Percentiles rank a stretch among this genome's conserved stretches.
These are phyloP conservation scores for Cnemophilus loriae DNA, from an alignment of 2,113 vertebrate species.

Conservation along the genomic window DNA sequence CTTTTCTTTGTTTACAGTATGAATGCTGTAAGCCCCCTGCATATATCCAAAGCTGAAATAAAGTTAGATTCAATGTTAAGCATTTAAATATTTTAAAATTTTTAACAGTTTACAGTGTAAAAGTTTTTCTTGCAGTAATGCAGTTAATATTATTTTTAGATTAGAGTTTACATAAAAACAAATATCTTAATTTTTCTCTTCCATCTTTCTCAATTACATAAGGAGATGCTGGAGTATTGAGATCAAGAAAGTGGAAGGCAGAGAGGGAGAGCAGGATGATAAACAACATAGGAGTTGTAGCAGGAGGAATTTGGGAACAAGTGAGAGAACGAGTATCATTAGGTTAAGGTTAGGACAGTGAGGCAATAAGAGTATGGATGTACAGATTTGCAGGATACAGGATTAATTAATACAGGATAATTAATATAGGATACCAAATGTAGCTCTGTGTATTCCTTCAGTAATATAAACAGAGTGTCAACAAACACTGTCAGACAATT, in stretches of 20 bases:
- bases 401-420: too few relatives aligned
- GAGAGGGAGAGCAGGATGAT: neutral
- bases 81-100: neutral
- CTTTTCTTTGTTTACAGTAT: neutral
- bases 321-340: neutral
- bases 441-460: neutral
- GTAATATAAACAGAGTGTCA: neutral
- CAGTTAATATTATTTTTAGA: neutral
- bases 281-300: neutral
- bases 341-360: neutral
- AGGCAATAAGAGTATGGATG: neutral
- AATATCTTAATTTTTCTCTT: neutral
- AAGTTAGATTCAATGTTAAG: neutral
- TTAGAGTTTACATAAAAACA: neutral
- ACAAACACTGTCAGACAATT: neutral
- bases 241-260: neutral
- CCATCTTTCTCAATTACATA: neutral
- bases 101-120: neutral
- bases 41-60: neutral
- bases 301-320: neutral
- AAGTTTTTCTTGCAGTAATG: neutral
- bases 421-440: neutral
- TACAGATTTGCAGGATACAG: too few relatives aligned
- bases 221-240: neutral
- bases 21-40: neutral